Evolutionary conservation across 2,797 vertebrate genomes (phyloP), one percentile per base, ranked within the genome.

Genomic region (Acipenser oxyrinchus): DNA sequence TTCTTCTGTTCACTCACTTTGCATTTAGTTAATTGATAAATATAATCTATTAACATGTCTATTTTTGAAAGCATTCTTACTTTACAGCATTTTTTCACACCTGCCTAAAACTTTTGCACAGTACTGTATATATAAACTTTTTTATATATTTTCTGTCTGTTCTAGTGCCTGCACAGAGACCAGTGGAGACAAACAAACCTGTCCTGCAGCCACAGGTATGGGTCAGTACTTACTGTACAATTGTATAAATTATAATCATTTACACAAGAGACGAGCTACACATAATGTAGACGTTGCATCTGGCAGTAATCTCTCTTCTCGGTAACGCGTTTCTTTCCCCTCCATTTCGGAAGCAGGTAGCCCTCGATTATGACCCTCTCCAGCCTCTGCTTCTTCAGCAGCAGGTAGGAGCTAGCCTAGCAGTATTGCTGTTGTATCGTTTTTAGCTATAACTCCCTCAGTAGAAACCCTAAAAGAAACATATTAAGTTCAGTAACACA

Each of bases 371-470:
- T 15, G 83, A 85, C 48, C 59, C 37, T 64, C 76, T 86, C 67
- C 86, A 87, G 73, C 84, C 86, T 69, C 75, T 86, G 48, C 67
- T 87, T 8, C 76, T 84, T n/a, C 84, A 86, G 60, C 85, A 87
- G 66, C 86, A 89, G 81, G 84, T 84, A 66, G 23, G 23, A 37
- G 23, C 23, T 37, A 37, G 23, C 23, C 23, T 37, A 37, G 8
- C 51, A 53, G 51, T 8, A 8, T 12, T 53, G 51, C 51, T 53
- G 51, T 53, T 53, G 51, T 53, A 8, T 53, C 11, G 51, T 12
- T 53, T 53, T 53, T 8, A 53, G 13, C 57, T 50, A 13, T 37
- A 37, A 37, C 23, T 37, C 23, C 23, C 23, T 37, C 23, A 37
- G 23, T 37, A 37, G 23, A 37, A 37, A 37, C 23, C 2, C 23